These are phyloP conservation scores for Cremastobaeus sp. DNA, from an alignment of 2,888 invertebrate species.

Conservation along the genomic window DNA sequence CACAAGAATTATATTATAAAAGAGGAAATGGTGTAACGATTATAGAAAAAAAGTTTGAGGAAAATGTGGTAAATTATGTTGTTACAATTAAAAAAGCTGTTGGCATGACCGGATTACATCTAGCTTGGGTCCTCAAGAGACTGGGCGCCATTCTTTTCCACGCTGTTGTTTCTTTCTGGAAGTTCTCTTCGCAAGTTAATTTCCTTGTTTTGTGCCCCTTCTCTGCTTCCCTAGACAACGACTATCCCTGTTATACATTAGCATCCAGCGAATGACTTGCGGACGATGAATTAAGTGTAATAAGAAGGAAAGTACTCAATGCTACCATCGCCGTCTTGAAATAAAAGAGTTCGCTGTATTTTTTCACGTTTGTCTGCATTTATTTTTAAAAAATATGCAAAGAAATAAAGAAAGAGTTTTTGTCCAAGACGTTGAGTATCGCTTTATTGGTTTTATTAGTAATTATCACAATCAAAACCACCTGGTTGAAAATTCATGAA, in stretches of 20 bases:
- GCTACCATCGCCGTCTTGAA: conserved; percentile 12
- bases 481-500: no score
- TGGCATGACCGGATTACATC: conserved; percentile 54
- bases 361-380: conserved; percentile 5
- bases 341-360: conserved; percentile 18
- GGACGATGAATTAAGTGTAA: conserved; percentile 54
- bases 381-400: not conserved
- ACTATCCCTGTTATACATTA: conserved; percentile 53
- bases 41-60: not conserved
- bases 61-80: conserved; percentile 30
- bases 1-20: no score
- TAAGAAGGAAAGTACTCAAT: conserved; percentile 51
- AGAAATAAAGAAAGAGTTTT: not conserved
- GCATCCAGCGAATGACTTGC: conserved; percentile 53
- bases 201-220: conserved; percentile 59
- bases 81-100: conserved; percentile 31
- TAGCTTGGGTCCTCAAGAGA: conserved; percentile 51
- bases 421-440: not conserved
- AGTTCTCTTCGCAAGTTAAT: conserved; percentile 66
- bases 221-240: conserved; percentile 46
- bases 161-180: conserved; percentile 58
- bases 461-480: no score
- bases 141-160: conserved; percentile 50
- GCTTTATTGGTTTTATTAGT: no score
- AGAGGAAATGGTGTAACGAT: no score